Evolutionary conservation across 23 tunicate genomes (phyloP).

Genomic region (Ciona savignyi): DNA sequence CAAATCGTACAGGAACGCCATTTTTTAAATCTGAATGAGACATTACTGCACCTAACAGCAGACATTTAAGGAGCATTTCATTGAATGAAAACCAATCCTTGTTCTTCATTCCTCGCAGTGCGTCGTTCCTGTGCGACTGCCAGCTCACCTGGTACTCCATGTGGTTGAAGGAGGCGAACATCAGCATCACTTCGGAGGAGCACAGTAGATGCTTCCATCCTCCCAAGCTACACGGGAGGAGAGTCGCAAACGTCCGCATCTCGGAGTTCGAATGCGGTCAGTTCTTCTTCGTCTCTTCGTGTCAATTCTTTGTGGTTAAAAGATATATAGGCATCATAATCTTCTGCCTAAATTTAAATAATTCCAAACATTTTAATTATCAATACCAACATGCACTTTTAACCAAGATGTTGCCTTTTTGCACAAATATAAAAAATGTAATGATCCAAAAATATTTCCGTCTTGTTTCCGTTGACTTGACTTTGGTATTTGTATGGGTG

Average conservation of each 20-base stretch:
- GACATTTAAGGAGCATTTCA: too few species aligned
- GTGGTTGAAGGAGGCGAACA: conserved; percentile 34
- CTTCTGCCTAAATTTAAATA: too few species aligned
- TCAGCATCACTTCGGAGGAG: conserved; percentile 2
- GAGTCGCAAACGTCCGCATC: conserved; percentile 10
- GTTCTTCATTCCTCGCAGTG: conserved; percentile 18
- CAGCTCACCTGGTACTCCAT: conserved; percentile 50
- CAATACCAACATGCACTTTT: background rate
- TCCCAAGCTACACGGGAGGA: conserved; percentile 35
- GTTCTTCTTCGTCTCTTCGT: too few species aligned
- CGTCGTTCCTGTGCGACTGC: conserved; percentile 82
- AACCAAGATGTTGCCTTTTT: background rate
- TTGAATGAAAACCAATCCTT: too few species aligned
- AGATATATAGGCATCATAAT: too few species aligned
- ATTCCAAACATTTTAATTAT: background rate
- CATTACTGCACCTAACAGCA: too few species aligned
- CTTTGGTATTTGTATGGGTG: too few species aligned
- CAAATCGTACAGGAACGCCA: too few species aligned
- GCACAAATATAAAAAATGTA: background rate
- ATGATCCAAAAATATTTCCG: too few species aligned
- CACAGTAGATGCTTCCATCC: conserved; percentile 68
- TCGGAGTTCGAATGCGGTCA: conserved; percentile 70
- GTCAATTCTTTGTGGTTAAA: too few species aligned
- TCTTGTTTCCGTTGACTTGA: too few species aligned
- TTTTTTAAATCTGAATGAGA: too few species aligned